Conservation (phyloP, 2,888 invertebrate genomes). For the Crossocerus cetratus region DNA sequence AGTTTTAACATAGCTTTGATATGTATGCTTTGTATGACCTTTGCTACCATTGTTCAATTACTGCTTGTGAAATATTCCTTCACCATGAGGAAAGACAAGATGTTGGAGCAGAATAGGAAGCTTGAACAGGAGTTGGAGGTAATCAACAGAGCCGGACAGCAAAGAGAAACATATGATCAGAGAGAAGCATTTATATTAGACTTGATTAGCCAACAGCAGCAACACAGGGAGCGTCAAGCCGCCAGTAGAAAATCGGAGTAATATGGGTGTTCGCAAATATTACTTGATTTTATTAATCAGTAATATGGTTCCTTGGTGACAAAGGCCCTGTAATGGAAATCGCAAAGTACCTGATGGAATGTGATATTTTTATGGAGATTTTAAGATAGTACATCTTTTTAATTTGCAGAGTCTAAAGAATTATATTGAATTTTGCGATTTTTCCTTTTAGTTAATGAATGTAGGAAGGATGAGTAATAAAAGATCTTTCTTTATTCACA, state of each 20-base stretch:
- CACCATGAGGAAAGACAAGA: not conserved
- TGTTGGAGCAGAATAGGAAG: not conserved
- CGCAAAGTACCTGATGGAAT: no score
- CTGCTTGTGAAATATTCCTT: not conserved
- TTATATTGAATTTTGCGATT: no score
- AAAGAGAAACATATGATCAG: conserved; percentile 13
- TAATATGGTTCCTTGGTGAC: not conserved
- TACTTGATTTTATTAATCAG: not conserved
- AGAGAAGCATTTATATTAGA: not conserved
- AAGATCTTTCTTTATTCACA: no score
- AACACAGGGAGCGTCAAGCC: no score
- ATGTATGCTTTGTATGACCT: not conserved
- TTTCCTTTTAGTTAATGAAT: no score
- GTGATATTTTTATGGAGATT: no score
- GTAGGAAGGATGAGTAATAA: no score
- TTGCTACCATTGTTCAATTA: not conserved
- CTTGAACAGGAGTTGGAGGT: conserved; percentile 2
- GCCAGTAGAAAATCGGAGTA: no score
- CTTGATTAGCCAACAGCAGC: no score
- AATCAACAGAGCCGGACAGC: not conserved
- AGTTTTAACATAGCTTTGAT: not conserved
- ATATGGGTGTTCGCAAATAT: no score
- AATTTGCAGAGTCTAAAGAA: no score
- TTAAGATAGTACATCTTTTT: no score
- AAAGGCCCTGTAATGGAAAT: not conserved